These are phyloP conservation scores for Stenurella melanura DNA, from an alignment of 2,888 invertebrate species.

Conservation along the genomic window DNA sequence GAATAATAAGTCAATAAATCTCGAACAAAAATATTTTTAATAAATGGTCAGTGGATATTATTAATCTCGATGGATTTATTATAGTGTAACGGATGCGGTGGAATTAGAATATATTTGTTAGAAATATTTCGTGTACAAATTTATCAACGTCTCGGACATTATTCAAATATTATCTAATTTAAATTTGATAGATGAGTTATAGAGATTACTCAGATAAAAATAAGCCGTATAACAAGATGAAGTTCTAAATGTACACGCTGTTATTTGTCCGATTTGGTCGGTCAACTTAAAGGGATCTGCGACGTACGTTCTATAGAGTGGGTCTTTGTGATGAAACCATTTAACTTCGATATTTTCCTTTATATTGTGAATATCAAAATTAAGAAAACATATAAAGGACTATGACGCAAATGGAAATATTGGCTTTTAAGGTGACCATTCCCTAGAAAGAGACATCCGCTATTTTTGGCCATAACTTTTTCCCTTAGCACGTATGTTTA, in stretches of 20 bases:
- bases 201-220: constrained; percentile 44
- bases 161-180: constrained; percentile 44
- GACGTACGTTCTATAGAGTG: neutral
- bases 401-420: too few species aligned
- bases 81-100: constrained; percentile 27
- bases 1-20: constrained; percentile 28
- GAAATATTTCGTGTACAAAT: constrained; percentile 34
- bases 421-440: too few species aligned
- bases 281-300: constrained; percentile 3
- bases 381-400: too few species aligned
- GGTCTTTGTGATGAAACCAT: neutral
- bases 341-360: neutral
- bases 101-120: constrained; percentile 36
- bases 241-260: constrained; percentile 22
- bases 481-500: too few species aligned
- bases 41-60: constrained; percentile 15
- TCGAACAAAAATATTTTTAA: constrained; percentile 20
- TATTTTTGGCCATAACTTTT: too few species aligned
- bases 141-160: constrained; percentile 32
- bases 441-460: too few species aligned
- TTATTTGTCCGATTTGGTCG: constrained; percentile 15
- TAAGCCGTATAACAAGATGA: constrained; percentile 42
- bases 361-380: too few species aligned
- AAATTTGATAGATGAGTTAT: constrained; percentile 48
- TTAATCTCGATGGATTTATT: constrained; percentile 26